A percentile compares a stretch with the other conserved stretches of the same genome.
Conservation (phyloP, 2,113 vertebrate species). For the Mustelus asterias region DNA sequence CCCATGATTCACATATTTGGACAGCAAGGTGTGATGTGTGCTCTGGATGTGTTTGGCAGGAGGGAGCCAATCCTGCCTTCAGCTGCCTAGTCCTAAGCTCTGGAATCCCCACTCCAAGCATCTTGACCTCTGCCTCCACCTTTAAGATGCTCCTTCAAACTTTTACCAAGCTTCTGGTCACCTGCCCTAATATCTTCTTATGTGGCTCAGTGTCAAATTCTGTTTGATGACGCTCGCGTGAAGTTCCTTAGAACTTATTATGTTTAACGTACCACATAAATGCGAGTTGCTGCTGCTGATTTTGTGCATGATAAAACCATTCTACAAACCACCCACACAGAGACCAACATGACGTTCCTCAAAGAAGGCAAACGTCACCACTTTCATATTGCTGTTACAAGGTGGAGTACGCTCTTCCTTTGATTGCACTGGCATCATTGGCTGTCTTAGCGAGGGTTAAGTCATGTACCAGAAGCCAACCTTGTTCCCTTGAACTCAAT, state of each 20-base stretch:
- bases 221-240: not conserved
- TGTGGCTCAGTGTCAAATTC: not conserved
- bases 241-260: not conserved
- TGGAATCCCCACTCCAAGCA: too few species aligned
- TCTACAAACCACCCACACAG: too few species aligned
- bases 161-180: not conserved
- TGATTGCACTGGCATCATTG: not conserved
- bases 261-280: not conserved
- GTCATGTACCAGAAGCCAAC: not conserved
- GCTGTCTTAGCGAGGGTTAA: not conserved
- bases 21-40: too few species aligned
- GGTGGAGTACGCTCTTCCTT: not conserved
- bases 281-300: not conserved
- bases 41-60: not conserved
- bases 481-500: not conserved
- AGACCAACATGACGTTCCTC: not conserved
- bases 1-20: not conserved
- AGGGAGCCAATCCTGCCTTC: not conserved
- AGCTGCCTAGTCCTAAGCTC: not conserved
- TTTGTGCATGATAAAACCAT: not conserved
- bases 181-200: not conserved
- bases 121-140: not conserved
- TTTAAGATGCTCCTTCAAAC: not conserved
- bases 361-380: not conserved
- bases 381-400: not conserved